These are phyloP conservation scores for Anthoscopus minutus DNA, from an alignment of 2,113 vertebrate genomes.

Conservation along the genomic window DNA sequence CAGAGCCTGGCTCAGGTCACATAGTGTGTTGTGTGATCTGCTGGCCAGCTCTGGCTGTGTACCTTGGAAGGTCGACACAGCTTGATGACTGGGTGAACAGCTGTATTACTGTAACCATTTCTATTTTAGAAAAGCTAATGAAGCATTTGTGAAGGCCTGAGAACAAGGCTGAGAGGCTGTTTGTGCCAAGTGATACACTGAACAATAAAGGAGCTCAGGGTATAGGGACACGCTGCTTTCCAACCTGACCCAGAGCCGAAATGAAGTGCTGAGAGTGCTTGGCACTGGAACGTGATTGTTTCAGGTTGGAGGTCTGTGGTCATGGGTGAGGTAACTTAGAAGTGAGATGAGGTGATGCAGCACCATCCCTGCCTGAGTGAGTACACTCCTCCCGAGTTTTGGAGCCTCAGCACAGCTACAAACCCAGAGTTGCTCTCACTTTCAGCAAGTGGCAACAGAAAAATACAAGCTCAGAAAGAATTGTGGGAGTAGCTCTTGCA, in stretches of 20 bases:
- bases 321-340: background rate
- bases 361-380: background rate
- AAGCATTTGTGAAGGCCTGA: background rate
- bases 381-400: fast-evolving
- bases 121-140: background rate
- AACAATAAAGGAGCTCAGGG: background rate
- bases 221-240: background rate
- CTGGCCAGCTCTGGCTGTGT: fast-evolving
- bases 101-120: background rate
- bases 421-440: background rate
- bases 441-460: background rate
- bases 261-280: background rate
- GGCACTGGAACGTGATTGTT: background rate
- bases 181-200: fast-evolving
- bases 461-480: background rate
- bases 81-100: background rate
- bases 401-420: background rate
- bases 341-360: background rate
- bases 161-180: background rate
- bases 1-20: background rate
- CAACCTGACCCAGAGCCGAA: background rate
- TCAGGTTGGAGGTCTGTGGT: background rate
- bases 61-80: background rate
- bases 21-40: background rate
- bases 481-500: background rate